phyloP scores from a whole-genome alignment of 2,113 vertebrate species.

The Probosciger aterrimus region DNA sequence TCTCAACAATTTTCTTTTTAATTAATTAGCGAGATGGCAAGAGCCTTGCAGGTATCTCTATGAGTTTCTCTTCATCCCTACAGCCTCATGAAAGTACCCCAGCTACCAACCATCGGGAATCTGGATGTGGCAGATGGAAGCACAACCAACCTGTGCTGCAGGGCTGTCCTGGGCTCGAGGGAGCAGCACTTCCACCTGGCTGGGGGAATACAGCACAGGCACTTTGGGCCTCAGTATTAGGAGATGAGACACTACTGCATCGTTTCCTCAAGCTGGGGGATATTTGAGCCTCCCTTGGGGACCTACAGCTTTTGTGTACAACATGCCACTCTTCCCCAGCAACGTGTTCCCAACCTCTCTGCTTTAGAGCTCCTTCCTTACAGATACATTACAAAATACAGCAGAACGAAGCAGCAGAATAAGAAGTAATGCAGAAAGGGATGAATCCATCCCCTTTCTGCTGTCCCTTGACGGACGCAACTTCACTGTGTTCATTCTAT shows the following conservation, averaged over 20 bases:
- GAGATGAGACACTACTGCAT: accelerated
- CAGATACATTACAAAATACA: accelerated
- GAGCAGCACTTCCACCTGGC: no score
- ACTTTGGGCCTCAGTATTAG: neutral
- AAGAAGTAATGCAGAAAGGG: neutral
- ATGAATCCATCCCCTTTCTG: neutral
- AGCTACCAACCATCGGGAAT: accelerated
- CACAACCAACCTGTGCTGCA: accelerated
- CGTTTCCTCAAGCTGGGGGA: accelerated
- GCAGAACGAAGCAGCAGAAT: neutral
- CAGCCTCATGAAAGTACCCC: neutral
- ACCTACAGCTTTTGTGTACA: accelerated
- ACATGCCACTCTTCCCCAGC: neutral
- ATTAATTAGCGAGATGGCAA: neutral
- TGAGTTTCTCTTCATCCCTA: neutral
- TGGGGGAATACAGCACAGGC: accelerated
- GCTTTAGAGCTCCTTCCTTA: neutral
- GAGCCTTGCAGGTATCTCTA: neutral
- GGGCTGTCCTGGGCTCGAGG: neutral
- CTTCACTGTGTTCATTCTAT: accelerated
- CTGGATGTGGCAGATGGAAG: accelerated
- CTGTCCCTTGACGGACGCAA: neutral
- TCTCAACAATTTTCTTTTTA: neutral
- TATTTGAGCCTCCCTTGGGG: neutral
- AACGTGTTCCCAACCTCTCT: accelerated